Conservation (phyloP, 2,888 invertebrate genomes). For the Hypomecis punctinalis region DNA sequence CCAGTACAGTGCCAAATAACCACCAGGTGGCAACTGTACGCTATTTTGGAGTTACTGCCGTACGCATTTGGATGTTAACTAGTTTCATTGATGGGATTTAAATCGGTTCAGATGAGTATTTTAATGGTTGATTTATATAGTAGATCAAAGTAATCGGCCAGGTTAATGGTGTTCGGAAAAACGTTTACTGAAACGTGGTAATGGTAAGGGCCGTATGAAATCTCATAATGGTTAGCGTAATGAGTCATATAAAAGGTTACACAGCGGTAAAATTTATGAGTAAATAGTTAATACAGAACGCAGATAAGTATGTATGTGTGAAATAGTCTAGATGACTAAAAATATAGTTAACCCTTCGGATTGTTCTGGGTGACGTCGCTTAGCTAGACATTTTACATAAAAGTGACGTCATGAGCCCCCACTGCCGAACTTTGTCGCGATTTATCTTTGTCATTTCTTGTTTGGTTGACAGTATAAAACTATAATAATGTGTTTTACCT, state of each 20-base stretch:
- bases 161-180: constrained; percentile 7
- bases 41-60: constrained; percentile 50
- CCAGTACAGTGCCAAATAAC: constrained; percentile 52
- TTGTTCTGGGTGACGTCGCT: no score
- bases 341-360: no score
- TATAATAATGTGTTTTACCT: no score
- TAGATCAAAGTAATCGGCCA: constrained; percentile 6
- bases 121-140: constrained; percentile 13
- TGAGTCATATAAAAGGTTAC: neutral
- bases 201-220: neutral
- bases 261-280: neutral
- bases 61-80: constrained; percentile 18
- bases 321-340: no score
- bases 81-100: constrained; percentile 31
- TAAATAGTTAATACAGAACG: no score
- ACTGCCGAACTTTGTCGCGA: no score
- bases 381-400: no score
- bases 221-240: no score
- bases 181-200: neutral
- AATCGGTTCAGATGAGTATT: constrained; percentile 9
- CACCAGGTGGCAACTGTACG: constrained; percentile 59
- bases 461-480: no score
- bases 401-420: no score
- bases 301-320: no score
- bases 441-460: no score